Evolutionary conservation across 2,113 vertebrate genomes (phyloP).

Genomic region (Scatophagus argus): DNA sequence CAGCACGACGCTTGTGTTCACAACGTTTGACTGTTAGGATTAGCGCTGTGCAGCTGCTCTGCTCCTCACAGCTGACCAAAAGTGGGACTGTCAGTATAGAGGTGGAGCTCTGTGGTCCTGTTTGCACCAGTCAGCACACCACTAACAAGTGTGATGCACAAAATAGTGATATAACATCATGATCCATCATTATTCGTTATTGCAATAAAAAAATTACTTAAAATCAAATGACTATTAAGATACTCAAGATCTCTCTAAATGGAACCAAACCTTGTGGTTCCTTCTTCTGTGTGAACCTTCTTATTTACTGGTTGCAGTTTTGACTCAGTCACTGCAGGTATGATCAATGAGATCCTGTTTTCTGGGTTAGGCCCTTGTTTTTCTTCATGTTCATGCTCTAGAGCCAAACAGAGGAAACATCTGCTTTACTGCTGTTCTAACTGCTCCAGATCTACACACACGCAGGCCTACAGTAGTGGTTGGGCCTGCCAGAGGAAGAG

Average conservation of each 20-base stretch:
- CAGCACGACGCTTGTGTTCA: constrained; percentile 59
- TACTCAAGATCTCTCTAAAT: too few species aligned
- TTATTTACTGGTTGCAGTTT: background rate
- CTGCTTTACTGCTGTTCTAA: constrained; percentile 77
- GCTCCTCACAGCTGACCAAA: constrained; percentile 65
- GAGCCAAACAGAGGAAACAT: constrained; percentile 82
- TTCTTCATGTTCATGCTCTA: constrained; percentile 64
- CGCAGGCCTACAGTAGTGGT: constrained; percentile 46
- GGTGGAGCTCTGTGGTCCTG: constrained; percentile 20
- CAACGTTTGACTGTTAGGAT: constrained; percentile 69
- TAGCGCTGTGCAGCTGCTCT: constrained; percentile 71
- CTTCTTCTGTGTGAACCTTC: background rate
- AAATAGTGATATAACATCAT: background rate
- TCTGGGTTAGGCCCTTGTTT: constrained; percentile 53
- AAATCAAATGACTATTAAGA: background rate
- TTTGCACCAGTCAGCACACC: background rate
- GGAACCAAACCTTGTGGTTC: background rate
- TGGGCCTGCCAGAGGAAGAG: constrained; percentile 63
- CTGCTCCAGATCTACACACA: constrained; percentile 77
- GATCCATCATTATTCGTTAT: background rate
- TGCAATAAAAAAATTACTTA: background rate
- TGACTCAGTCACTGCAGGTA: constrained; percentile 5
- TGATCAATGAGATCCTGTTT: constrained; percentile 44
- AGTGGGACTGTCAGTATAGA: constrained; percentile 22
- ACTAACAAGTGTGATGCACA: background rate